These are phyloP conservation scores for Maniola jurtina DNA, from an alignment of 1,140 invertebrate genomes.

Conservation along the genomic window DNA sequence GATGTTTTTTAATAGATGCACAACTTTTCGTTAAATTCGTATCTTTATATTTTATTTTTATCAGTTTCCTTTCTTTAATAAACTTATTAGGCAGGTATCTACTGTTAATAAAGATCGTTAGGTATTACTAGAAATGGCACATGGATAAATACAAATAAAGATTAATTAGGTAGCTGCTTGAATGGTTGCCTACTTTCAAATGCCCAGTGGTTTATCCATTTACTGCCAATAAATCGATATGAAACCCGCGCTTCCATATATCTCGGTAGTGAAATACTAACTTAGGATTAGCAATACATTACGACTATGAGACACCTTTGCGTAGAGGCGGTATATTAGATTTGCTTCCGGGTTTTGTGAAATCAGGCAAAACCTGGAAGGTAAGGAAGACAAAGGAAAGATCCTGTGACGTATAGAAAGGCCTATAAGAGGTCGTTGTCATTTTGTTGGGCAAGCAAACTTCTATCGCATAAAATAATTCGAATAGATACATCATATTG, in stretches of 20 bases:
- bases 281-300: neutral
- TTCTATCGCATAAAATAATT: no score
- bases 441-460: no score
- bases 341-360: neutral
- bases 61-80: neutral
- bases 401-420: no score
- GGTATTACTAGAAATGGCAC: constrained; percentile 11
- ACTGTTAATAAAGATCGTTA: constrained; percentile 8
- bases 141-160: constrained; percentile 26
- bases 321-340: constrained; percentile 2
- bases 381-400: no score
- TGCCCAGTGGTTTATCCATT: constrained; percentile 45
- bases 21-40: no score
- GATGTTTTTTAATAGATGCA: no score
- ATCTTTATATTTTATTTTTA: neutral
- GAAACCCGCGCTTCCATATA: constrained; percentile 43
- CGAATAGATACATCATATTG: no score
- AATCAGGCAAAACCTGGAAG: no score
- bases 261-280: constrained; percentile 31
- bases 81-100: neutral
- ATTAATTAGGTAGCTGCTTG: constrained; percentile 23
- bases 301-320: neutral
- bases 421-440: no score
- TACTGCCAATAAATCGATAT: constrained; percentile 49
- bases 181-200: constrained; percentile 44